A percentile compares a stretch with the other conserved stretches of the same genome.
These are phyloP conservation scores for Drosophila setifemur DNA, from an alignment of 1,140 invertebrate species.

Conservation along the genomic window DNA sequence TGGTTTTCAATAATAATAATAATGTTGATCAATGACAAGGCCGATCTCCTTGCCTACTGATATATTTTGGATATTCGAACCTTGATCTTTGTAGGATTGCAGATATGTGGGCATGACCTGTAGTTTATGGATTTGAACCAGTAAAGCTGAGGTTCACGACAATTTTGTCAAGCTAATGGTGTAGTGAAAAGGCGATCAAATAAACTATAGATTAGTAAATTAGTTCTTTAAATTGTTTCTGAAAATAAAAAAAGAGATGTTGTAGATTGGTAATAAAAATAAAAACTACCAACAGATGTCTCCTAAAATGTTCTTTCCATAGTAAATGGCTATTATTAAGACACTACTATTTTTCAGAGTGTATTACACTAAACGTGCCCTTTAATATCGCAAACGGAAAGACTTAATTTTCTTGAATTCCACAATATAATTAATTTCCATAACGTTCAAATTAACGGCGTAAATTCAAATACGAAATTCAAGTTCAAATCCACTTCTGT, in stretches of 20 bases:
- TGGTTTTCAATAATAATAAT: not conserved
- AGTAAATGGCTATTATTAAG: too few relatives aligned
- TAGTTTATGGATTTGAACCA: not conserved
- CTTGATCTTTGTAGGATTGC: slow-evolving; percentile 10
- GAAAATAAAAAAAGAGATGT: too few relatives aligned
- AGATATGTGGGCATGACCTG: slow-evolving; percentile 1
- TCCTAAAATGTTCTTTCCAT: too few relatives aligned
- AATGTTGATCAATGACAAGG: not conserved
- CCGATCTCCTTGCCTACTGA: not conserved
- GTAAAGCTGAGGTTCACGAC: too few relatives aligned
- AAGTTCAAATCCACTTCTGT: slow-evolving; percentile 34
- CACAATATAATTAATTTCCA: not conserved
- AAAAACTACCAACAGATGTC: too few relatives aligned
- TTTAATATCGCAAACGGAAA: not conserved
- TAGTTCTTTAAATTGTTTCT: too few relatives aligned
- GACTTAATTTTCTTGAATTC: not conserved
- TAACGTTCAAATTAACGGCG: slow-evolving; percentile 17
- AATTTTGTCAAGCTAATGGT: too few relatives aligned
- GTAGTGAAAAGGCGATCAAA: too few relatives aligned
- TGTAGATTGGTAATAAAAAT: too few relatives aligned
- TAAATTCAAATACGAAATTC: slow-evolving; percentile 29
- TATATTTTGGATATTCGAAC: not conserved
- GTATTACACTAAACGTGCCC: not conserved
- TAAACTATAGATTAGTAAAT: too few relatives aligned
- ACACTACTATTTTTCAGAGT: too few relatives aligned